Evolutionary conservation across 2,797 vertebrate species (phyloP).

Genomic region (Pteronotus mesoamericanus): DNA sequence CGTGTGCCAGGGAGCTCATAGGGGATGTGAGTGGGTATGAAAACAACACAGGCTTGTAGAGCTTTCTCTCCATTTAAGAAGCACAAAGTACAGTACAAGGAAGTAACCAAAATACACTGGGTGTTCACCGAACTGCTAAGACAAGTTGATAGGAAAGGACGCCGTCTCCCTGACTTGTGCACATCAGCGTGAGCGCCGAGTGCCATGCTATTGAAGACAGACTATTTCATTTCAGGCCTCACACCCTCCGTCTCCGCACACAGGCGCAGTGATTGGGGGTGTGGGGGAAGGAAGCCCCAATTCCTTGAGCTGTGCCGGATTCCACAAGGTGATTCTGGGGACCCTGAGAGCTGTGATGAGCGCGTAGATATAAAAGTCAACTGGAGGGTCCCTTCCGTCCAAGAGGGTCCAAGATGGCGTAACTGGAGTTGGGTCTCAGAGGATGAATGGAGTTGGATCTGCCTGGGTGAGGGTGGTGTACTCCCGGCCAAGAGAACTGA

Average conservation of each 20-base stretch:
- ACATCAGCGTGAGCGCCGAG: fast-evolving
- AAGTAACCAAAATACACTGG: not conserved
- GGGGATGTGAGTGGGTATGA: not conserved
- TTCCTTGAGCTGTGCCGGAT: not conserved
- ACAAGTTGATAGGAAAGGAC: not conserved
- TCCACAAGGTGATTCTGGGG: not conserved
- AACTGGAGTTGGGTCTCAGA: not conserved
- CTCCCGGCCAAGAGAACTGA: not conserved
- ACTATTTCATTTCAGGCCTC: not conserved
- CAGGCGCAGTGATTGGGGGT: not conserved
- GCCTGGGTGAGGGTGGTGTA: not conserved
- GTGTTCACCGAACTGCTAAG: not conserved
- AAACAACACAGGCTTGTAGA: not conserved
- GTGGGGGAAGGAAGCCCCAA: not conserved
- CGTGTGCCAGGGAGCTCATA: fast-evolving
- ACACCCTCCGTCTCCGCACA: not conserved
- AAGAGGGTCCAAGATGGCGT: not conserved
- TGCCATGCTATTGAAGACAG: not conserved
- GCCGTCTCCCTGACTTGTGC: not conserved
- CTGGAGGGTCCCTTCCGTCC: too few relatives aligned
- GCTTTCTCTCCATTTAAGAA: not conserved
- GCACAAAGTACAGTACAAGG: not conserved
- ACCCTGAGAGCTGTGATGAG: not conserved
- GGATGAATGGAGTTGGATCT: not conserved
- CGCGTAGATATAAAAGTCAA: not conserved